Percentiles rank a stretch among this genome's conserved stretches.
Conservation (phyloP, 2,888 invertebrate genomes). For the Leucophenga maculata region DNA sequence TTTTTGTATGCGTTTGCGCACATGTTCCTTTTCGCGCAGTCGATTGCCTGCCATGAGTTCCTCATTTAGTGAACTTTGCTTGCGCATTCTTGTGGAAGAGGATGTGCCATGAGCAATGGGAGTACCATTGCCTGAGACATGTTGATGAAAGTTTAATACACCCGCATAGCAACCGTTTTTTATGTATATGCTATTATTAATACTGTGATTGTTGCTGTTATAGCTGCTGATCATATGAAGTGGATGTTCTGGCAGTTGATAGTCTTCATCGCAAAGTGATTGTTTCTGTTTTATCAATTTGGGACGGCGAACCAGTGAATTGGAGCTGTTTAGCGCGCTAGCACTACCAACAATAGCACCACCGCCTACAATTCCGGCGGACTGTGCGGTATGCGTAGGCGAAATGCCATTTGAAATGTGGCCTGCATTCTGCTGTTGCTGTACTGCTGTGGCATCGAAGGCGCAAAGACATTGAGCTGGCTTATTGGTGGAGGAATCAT, state of each 20-base stretch:
- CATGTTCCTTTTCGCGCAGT: conserved; percentile 85
- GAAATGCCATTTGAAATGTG: conserved; percentile 48
- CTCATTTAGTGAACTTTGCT: conserved; percentile 91
- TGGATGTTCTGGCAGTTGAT: conserved; percentile 59
- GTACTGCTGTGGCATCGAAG: conserved; percentile 32
- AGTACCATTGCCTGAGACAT: not conserved
- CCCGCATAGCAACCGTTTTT: conserved; percentile 46
- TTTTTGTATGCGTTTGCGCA: conserved; percentile 88
- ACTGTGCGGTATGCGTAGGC: conserved; percentile 42
- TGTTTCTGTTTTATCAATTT: conserved; percentile 89
- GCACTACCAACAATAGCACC: not conserved
- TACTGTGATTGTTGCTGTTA: conserved; percentile 59
- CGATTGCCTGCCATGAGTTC: conserved; percentile 91
- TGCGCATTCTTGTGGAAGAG: conserved; percentile 54
- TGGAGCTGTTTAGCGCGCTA: conserved; percentile 34
- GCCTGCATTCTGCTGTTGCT: conserved; percentile 43
- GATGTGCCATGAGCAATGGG: not conserved
- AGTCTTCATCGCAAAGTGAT: conserved; percentile 82
- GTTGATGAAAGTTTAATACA: conserved; percentile 35
- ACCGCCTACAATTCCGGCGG: conserved; percentile 20
- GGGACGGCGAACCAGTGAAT: conserved; percentile 73
- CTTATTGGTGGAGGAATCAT: conserved; percentile 11
- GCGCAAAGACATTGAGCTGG: conserved; percentile 36
- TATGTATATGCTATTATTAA: conserved; percentile 58
- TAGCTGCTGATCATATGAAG: conserved; percentile 66